Evolutionary conservation across 2,888 invertebrate species (phyloP), one percentile per base, ranked within the genome.

Genomic region (Ennomos quercinarius): DNA sequence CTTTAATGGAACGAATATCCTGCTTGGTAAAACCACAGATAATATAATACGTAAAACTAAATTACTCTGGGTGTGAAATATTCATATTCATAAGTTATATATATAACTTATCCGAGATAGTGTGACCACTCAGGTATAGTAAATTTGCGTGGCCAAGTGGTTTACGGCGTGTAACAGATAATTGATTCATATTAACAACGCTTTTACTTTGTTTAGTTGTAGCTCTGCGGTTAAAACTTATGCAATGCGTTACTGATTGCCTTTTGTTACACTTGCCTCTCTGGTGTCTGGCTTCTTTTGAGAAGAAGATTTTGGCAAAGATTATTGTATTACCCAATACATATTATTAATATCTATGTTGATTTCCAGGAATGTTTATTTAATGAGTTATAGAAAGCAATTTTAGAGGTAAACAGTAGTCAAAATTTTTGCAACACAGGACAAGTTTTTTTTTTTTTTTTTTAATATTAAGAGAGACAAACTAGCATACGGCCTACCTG

Each of bases 71-170:
- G 27, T 27, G 27, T 27, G 27, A 27, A 27, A 27, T 27, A 27
- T 27, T 27, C n/a, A 43, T 27, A 43, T 43, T 43, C n/a, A 43
- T 1, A 43, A 43, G 10, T 0, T 27, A 27, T n/a, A n/a, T n/a
- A n/a, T n/a, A n/a, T 6, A 27, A 27, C 6, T 27, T 43, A 10
- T 27, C 27, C 1, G n/a, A 27, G 34, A 27, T 27, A 43, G 43
- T 45, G 44, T 34, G 43, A 34, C 46, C 40, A 46, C 45, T 49
- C 49, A 47, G 10, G 50, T 41, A 41, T 45, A 37, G 11, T 40
- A 56, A 57, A 61, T 58, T 57, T 37, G 63, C 65, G 64, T 69
- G 67, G 58, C 66, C 64, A 70, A 68, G 57, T 51, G 56, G 70
- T 68, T 41, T 61, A 57, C 36, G 54, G 56, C 61, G 50, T 57